phyloP scores from a whole-genome alignment of 2,888 invertebrate genomes.

The Panopea generosa region DNA sequence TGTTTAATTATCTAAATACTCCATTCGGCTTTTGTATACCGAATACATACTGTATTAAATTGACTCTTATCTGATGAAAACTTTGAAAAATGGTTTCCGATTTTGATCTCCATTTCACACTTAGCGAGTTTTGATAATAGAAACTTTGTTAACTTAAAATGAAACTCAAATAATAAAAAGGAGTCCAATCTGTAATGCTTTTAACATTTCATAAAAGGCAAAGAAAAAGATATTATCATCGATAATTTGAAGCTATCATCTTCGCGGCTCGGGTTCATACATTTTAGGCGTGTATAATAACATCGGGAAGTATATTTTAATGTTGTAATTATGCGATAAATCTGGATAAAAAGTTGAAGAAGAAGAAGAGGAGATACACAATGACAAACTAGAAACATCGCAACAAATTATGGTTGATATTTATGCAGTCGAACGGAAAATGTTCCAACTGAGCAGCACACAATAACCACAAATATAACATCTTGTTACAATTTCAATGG shows the following conservation, averaged over 20 bases:
- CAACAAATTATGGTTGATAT: too few species aligned
- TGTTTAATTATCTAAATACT: slow-evolving; percentile 53
- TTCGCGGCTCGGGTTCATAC: slow-evolving; percentile 7
- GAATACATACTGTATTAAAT: slow-evolving; percentile 47
- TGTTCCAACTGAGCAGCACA: too few species aligned
- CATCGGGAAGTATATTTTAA: slow-evolving; percentile 3
- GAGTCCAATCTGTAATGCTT: slow-evolving; percentile 54
- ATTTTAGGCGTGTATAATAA: background rate
- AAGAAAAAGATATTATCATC: slow-evolving; percentile 59
- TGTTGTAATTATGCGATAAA: slow-evolving; percentile 7
- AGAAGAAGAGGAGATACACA: background rate
- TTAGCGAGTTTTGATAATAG: slow-evolving; percentile 50
- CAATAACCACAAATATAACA: background rate
- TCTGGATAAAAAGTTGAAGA: background rate
- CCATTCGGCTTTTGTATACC: slow-evolving; percentile 51
- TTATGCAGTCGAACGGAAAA: too few species aligned
- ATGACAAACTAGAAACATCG: too few species aligned
- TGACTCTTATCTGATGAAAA: slow-evolving; percentile 47
- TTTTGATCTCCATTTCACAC: slow-evolving; percentile 62
- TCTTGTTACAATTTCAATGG: background rate
- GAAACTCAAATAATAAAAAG: slow-evolving; percentile 45
- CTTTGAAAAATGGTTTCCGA: slow-evolving; percentile 54
- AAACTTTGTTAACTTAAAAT: slow-evolving; percentile 59
- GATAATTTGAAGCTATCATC: slow-evolving; percentile 49
- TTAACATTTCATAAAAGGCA: slow-evolving; percentile 62